Evolutionary conservation across 2,113 vertebrate species (phyloP).

Genomic region (Paratilapia polleni): DNA sequence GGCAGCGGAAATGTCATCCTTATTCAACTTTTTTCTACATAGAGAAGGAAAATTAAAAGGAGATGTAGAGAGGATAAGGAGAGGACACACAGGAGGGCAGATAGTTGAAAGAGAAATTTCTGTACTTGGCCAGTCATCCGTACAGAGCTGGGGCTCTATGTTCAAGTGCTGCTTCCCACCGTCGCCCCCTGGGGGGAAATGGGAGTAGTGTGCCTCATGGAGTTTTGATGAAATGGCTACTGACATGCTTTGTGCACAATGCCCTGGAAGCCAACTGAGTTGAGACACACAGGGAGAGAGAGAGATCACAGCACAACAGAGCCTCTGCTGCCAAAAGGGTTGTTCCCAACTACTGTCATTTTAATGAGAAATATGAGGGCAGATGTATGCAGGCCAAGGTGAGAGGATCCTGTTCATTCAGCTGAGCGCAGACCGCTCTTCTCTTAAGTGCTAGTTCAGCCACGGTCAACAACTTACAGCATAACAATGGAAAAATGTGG

Average conservation of each 20-base stretch:
- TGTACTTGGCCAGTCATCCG: slow-evolving; percentile 45
- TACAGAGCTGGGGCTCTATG: slow-evolving; percentile 9
- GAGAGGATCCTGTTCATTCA: slow-evolving; percentile 45
- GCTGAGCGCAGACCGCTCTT: slow-evolving; percentile 22
- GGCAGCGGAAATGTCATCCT: slow-evolving; percentile 29
- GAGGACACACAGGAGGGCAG: neutral
- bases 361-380: slow-evolving; percentile 45
- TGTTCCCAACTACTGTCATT: slow-evolving; percentile 30
- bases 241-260: slow-evolving; percentile 66
- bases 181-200: slow-evolving; percentile 49
- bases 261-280: slow-evolving; percentile 53
- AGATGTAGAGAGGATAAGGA: slow-evolving; percentile 31
- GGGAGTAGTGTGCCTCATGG: slow-evolving; percentile 45
- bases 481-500: slow-evolving; percentile 21
- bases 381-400: slow-evolving; percentile 58
- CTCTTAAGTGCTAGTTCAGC: slow-evolving; percentile 28
- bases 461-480: slow-evolving; percentile 38
- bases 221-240: slow-evolving; percentile 63
- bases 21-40: slow-evolving; percentile 33
- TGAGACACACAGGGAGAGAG: slow-evolving; percentile 26
- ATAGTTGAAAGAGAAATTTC: slow-evolving; percentile 22
- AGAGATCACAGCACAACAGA: slow-evolving; percentile 18
- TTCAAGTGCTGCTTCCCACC: slow-evolving; percentile 29
- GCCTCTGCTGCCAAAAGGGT: slow-evolving; percentile 48
- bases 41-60: slow-evolving; percentile 19